Evolutionary conservation across 1,140 invertebrate genomes (phyloP).

Genomic region (Pogonognathellus flavescens): DNA sequence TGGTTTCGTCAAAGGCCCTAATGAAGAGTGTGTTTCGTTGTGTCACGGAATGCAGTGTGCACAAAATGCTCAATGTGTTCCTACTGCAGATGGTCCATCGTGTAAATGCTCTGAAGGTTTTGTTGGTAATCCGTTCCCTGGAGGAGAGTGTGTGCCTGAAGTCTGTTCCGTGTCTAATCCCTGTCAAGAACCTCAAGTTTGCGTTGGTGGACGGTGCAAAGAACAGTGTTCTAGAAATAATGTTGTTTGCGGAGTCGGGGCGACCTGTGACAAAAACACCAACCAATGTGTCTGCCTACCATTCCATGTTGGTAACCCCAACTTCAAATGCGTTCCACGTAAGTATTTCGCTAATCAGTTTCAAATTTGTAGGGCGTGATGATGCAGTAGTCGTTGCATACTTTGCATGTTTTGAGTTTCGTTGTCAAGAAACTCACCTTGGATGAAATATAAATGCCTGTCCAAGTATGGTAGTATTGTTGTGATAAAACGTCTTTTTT

Average conservation of each 20-base stretch:
- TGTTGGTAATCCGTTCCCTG: slow-evolving; percentile 90
- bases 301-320: slow-evolving; percentile 89
- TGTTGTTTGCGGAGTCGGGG: slow-evolving; percentile 85
- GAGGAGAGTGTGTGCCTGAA: slow-evolving; percentile 84
- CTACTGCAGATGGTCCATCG: slow-evolving; percentile 86
- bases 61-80: slow-evolving; percentile 86
- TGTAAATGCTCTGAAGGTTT: slow-evolving; percentile 89
- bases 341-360: slow-evolving; percentile 72
- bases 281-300: slow-evolving; percentile 89
- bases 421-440: not conserved
- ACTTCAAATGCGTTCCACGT: slow-evolving; percentile 91
- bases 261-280: slow-evolving; percentile 82
- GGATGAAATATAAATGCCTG: not conserved
- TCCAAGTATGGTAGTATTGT: slow-evolving; percentile 1
- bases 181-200: slow-evolving; percentile 83
- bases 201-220: slow-evolving; percentile 87
- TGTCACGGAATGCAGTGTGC: slow-evolving; percentile 87
- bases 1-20: slow-evolving; percentile 82
- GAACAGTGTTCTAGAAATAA: slow-evolving; percentile 81
- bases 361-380: not conserved
- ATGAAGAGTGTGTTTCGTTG: slow-evolving; percentile 84
- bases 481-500: not conserved
- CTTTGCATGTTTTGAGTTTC: not conserved
- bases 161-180: slow-evolving; percentile 82
- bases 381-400: not conserved